Conservation (phyloP, 2,888 invertebrate species). For the Rhodophaea formosa region DNA sequence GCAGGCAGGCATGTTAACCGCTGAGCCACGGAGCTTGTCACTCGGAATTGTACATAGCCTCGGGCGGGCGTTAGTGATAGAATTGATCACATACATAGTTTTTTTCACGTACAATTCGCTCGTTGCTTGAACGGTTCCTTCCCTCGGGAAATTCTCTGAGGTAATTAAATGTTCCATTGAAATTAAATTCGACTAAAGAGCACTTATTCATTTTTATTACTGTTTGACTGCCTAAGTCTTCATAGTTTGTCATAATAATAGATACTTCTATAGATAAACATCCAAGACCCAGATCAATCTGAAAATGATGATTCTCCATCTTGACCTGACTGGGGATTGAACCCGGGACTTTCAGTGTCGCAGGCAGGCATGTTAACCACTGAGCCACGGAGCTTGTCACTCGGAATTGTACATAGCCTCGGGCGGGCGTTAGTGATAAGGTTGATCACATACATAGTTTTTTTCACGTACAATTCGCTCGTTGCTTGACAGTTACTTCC, state of each 20-base stretch:
- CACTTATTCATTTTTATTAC: not conserved
- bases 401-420: too few species aligned
- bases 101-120: constrained; percentile 1
- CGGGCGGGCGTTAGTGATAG: not conserved
- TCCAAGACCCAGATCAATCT: too few species aligned
- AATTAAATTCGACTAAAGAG: not conserved
- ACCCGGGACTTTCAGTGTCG: too few species aligned
- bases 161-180: not conserved
- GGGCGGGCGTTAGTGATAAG: not conserved
- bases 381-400: too few species aligned
- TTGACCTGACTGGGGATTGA: too few species aligned
- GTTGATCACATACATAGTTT: constrained; percentile 5
- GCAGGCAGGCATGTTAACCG: too few species aligned
- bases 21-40: too few species aligned
- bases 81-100: constrained; percentile 6
- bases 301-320: too few species aligned
- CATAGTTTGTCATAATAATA: too few species aligned
- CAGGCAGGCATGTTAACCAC: too few species aligned
- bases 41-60: too few species aligned
- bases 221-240: not conserved
- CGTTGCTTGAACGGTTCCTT: not conserved
- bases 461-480: not conserved
- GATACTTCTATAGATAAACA: too few species aligned
- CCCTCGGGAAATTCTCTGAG: not conserved
- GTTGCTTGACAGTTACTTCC: not conserved